phyloP scores from a whole-genome alignment of 2,797 vertebrate genomes.

The Lycodopsis pacificus region DNA sequence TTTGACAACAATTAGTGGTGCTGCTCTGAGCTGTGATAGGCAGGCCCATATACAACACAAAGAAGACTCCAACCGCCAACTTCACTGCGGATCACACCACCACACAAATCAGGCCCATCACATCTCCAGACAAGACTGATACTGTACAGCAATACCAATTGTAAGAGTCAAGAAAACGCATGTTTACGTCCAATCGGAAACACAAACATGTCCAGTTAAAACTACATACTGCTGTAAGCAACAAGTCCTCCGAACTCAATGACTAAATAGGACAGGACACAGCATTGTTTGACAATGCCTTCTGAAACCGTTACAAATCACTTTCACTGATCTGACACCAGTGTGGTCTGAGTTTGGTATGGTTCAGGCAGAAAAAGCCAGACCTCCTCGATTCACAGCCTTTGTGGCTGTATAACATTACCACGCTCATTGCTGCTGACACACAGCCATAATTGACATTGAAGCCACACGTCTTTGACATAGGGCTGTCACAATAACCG shows the following conservation, averaged over 20 bases:
- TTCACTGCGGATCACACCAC: slow-evolving; percentile 62
- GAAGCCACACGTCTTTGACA: slow-evolving; percentile 6
- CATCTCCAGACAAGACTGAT: slow-evolving; percentile 47
- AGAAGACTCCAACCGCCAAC: slow-evolving; percentile 51
- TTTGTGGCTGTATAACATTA: background rate
- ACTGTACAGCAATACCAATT: slow-evolving; percentile 25
- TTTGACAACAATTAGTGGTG: slow-evolving; percentile 85
- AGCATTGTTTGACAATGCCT: background rate
- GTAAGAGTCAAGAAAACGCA: slow-evolving; percentile 24
- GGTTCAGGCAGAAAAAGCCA: background rate
- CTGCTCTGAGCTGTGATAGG: slow-evolving; percentile 73
- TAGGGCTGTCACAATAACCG: no score
- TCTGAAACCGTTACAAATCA: background rate
- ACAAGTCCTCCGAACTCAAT: background rate
- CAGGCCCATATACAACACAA: slow-evolving; percentile 63
- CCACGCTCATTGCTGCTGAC: background rate
- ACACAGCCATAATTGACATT: background rate
- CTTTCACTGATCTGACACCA: background rate
- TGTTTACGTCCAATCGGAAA: slow-evolving; percentile 35
- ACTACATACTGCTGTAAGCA: background rate
- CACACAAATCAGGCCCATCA: slow-evolving; percentile 60
- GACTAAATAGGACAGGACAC: background rate
- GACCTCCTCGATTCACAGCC: background rate
- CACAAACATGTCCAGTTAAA: slow-evolving; percentile 24
- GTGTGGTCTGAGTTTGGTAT: background rate